Evolutionary conservation across 2,113 vertebrate species (phyloP).

Genomic region (Coryphaenoides rupestris): DNA sequence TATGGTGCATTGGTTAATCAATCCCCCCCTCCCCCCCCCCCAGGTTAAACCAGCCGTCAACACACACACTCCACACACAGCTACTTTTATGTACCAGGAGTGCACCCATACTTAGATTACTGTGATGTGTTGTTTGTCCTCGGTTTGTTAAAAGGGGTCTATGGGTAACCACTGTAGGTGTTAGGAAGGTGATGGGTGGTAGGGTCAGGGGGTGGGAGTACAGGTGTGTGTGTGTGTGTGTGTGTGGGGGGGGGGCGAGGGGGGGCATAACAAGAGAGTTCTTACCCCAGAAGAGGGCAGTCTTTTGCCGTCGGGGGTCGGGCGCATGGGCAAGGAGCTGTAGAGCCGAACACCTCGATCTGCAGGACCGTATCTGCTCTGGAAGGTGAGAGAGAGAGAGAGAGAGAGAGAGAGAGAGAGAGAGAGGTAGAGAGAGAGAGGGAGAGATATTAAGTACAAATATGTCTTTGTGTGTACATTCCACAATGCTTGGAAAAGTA

Average conservation of each 20-base stretch:
- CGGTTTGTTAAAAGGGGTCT: no score
- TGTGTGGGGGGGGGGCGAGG: not conserved
- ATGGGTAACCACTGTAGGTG: no score
- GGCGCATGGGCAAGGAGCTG: constrained; percentile 76
- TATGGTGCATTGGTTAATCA: no score
- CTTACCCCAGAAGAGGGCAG: constrained; percentile 81
- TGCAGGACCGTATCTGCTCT: constrained; percentile 74
- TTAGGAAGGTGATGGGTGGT: no score
- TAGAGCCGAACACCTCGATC: constrained; percentile 76
- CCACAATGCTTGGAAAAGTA: not conserved
- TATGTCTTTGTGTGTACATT: not conserved
- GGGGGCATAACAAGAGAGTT: constrained; percentile 22
- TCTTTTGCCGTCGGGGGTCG: constrained; percentile 77
- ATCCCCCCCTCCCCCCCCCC: no score
- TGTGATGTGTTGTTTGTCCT: no score
- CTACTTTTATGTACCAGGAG: no score
- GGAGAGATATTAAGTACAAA: constrained; percentile 1
- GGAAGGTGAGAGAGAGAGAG: constrained; percentile 36
- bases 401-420: constrained; percentile 22
- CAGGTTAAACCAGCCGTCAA: no score
- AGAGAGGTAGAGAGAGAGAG: not conserved
- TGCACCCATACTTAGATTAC: no score
- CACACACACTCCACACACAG: no score
- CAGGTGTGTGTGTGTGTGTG: not conserved
- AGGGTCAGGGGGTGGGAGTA: not conserved